Conservation (phyloP, 2,888 invertebrate species). For the Gandaritis pyraliata region DNA sequence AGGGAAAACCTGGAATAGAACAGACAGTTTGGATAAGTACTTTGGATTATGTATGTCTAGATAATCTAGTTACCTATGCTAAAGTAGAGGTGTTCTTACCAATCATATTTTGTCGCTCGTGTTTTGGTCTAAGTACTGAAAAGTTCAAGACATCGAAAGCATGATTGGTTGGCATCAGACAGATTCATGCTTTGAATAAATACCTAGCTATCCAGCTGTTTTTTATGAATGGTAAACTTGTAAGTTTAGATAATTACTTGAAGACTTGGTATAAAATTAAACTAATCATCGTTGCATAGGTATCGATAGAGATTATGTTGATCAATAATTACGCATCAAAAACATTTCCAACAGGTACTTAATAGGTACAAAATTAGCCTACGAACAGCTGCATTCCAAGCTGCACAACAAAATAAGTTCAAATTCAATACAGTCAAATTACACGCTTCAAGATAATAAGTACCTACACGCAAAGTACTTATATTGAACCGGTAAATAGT, state of each 20-base stretch:
- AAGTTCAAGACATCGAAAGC: too few relatives aligned
- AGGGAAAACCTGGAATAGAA: constrained; percentile 89
- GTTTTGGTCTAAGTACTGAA: too few relatives aligned
- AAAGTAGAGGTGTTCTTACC: too few relatives aligned
- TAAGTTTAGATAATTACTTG: too few relatives aligned
- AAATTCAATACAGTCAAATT: constrained; percentile 35
- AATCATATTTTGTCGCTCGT: too few relatives aligned
- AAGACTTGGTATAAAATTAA: too few relatives aligned
- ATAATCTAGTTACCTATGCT: too few relatives aligned
- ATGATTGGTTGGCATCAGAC: too few relatives aligned
- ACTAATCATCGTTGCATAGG: constrained; percentile 8
- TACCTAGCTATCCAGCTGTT: too few relatives aligned
- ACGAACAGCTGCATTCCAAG: constrained; percentile 21
- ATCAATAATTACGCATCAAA: constrained; percentile 18
- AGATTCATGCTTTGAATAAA: too few relatives aligned
- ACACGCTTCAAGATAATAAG: constrained; percentile 33
- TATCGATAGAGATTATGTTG: constrained; percentile 10
- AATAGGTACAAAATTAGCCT: constrained; percentile 19
- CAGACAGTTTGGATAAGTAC: constrained; percentile 1
- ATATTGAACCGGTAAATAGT: constrained; percentile 21
- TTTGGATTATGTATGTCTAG: neutral
- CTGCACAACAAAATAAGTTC: constrained; percentile 23
- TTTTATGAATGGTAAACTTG: too few relatives aligned
- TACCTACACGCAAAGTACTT: constrained; percentile 3
- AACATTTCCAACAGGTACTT: constrained; percentile 21